Evolutionary conservation across 2,113 vertebrate genomes (phyloP), one percentile per base, ranked within the genome.

Genomic region (Pantherophis guttatus): DNA sequence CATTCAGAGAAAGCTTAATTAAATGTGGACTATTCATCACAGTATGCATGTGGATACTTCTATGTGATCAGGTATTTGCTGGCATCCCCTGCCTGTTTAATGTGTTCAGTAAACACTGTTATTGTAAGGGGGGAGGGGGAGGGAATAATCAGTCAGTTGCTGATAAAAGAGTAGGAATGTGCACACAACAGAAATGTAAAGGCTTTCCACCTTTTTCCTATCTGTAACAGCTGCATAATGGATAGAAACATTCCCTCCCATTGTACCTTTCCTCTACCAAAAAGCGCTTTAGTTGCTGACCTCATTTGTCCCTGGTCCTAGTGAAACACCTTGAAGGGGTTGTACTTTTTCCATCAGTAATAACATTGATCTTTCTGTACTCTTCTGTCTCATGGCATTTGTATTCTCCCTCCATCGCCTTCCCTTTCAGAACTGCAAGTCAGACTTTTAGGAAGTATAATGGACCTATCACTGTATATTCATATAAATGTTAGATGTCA

Each of bases 371-470:
- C 24, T 52, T 87, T 26, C 50, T 87, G 52, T 19, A 29, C 33
- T 21, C 75, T 81, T 81, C 33, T 44, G 33, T 81, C 21, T 81
- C 75, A 81, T 21, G 19, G 75, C 75, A 70, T 53, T 48, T n/a
- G 3, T 24, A 29, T 70, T 70, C 33, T 4, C 2, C 54, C 26
- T 29, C 0, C 0, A 89, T 29, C 29, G 48, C 29, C 90, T 86
- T 90, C 1, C 59, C 48, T 39, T 90, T 10, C 90, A 23, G 86
- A 92, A 92, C 62, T 62, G 39, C 17, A 23, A 70, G 59, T 17
- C 58, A 65, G 86, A 54, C 39, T 21, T 48, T 52, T 1, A 24
- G 8, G 0, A 0, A 6, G 17, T 91, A n/a, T 0, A 86, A 85
- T n/a, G 39, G 24, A 58, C 26, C 9, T 13, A 57, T 48, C 52